Conservation (phyloP, 2,888 invertebrate genomes). For the Lycophotia porphyrea region DNA sequence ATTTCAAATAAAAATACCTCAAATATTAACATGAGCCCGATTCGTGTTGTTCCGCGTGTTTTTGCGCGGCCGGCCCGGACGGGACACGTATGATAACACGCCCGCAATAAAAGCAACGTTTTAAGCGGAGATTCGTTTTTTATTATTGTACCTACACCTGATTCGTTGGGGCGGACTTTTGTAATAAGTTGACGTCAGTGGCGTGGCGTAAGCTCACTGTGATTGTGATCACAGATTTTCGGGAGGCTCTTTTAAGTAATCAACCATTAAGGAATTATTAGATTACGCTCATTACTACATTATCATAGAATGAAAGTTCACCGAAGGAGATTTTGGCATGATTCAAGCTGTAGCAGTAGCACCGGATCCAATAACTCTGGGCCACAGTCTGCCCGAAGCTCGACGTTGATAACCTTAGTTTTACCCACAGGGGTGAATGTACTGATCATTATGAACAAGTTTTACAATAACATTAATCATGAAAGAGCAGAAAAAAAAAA, state of each 20-base stretch:
- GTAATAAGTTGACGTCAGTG: conserved; percentile 60
- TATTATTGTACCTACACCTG: conserved; percentile 65
- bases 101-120: conserved; percentile 70
- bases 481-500: neutral
- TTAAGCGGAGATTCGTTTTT: conserved; percentile 73
- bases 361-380: neutral
- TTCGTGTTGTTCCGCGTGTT: conserved; percentile 87
- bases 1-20: conserved; percentile 91
- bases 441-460: neutral
- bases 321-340: neutral
- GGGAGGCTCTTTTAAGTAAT: neutral
- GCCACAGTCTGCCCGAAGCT: neutral
- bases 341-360: neutral
- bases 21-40: conserved; percentile 90
- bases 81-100: conserved; percentile 85
- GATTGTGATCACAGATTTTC: conserved; percentile 11
- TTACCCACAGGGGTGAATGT: neutral
- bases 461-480: neutral
- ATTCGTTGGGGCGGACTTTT: conserved; percentile 61
- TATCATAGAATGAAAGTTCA: neutral
- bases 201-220: conserved; percentile 26
- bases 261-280: neutral
- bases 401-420: neutral
- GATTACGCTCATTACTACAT: neutral
- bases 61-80: conserved; percentile 71